Conservation (phyloP, 2,888 invertebrate species). For the Linhomoeus sp. region DNA sequence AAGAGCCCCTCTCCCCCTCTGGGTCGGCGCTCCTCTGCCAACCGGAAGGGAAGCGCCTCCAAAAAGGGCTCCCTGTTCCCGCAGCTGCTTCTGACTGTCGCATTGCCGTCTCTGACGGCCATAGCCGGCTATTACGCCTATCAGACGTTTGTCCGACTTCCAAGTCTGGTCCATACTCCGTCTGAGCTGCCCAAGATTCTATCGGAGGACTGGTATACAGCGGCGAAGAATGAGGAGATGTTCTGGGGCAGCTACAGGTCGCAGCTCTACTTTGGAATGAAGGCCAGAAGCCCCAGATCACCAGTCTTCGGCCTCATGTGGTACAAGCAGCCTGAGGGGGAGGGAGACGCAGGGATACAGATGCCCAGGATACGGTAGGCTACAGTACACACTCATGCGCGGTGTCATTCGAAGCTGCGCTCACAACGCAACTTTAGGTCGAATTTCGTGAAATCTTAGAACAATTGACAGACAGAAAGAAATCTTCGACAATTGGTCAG, state of each 20-base stretch:
- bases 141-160: not conserved
- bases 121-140: constrained; percentile 1
- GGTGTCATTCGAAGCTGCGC: too few species aligned
- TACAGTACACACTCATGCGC: not conserved
- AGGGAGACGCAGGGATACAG: not conserved
- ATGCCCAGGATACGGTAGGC: not conserved
- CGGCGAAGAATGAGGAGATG: constrained; percentile 36
- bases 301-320: constrained; percentile 87
- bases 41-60: too few species aligned
- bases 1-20: too few species aligned
- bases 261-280: constrained; percentile 66
- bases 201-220: not conserved
- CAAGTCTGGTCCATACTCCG: constrained; percentile 1
- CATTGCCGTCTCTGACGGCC: too few species aligned
- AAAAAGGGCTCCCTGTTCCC: too few species aligned
- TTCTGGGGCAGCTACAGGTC: constrained; percentile 79
- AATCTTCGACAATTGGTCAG: too few species aligned
- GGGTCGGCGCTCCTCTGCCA: too few species aligned
- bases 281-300: constrained; percentile 67
- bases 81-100: too few species aligned
- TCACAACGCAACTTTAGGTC: too few species aligned
- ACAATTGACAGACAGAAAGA: too few species aligned
- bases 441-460: too few species aligned
- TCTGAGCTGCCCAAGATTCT: constrained; percentile 2
- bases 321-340: constrained; percentile 46